phyloP scores from a whole-genome alignment of 1,140 invertebrate genomes.

The Heliconius congener region DNA sequence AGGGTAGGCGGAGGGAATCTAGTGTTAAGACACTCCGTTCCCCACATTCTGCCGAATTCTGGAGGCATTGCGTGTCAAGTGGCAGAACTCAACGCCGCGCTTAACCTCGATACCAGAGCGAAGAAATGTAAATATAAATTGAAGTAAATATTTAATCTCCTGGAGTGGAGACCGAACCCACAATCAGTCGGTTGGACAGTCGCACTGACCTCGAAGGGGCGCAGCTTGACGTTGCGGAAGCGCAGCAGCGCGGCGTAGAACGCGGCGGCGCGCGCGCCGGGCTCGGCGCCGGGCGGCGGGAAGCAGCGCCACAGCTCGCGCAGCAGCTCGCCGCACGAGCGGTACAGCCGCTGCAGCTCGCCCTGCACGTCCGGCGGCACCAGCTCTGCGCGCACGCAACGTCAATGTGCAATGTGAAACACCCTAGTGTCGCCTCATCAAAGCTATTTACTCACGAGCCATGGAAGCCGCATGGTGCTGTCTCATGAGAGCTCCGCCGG shows the following conservation, averaged over 20 bases:
- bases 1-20: no score
- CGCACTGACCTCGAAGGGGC: slow-evolving; percentile 86
- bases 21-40: no score
- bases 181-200: no score
- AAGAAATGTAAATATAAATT: no score
- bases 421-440: no score
- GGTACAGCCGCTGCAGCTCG: slow-evolving; percentile 92
- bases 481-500: slow-evolving; percentile 96
- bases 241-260: slow-evolving; percentile 94
- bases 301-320: slow-evolving; percentile 97
- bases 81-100: no score
- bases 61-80: no score
- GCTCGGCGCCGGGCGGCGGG: slow-evolving; percentile 88
- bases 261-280: slow-evolving; percentile 90
- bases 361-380: slow-evolving; percentile 91
- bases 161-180: no score
- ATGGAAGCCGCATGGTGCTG: slow-evolving; percentile 90
- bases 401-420: no score
- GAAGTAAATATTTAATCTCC: no score
- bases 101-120: no score
- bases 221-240: slow-evolving; percentile 92
- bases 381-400: slow-evolving; percentile 82
- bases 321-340: slow-evolving; percentile 92
- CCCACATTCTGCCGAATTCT: no score
- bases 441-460: slow-evolving; percentile 84